Evolutionary conservation across 1,140 invertebrate species (phyloP), one percentile per base, ranked within the genome.

Genomic region (Liolophura sinensis): DNA sequence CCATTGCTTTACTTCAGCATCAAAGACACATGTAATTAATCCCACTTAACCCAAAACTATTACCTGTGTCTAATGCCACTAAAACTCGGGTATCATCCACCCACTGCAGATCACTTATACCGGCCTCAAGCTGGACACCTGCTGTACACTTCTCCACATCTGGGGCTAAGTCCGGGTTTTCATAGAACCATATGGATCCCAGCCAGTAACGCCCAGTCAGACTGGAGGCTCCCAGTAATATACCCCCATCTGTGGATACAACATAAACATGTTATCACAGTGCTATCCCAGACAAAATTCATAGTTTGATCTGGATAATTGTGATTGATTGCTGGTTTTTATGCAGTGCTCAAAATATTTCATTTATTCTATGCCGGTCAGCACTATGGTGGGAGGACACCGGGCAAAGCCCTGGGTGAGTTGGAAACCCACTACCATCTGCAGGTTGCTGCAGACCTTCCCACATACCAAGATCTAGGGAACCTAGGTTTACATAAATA

Each of bases 171-270:
- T 77, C 72, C 27, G 79, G 74, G 27, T 73, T 70, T 20, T 75
- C 62, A 64, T 82, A 84, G 64, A 71, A 83, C 81, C 81, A 84
- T 11, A 84, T 55, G 12, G 82, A 83, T n/a, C 82, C 82, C 68
- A 73, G 70, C 82, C 82, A 84, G 67, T 81, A 83, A 11, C 80
- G 59, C 5, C 82, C 81, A 20, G 80, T 82, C 47, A 84, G 62
- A 73, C 75, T 79, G n/a, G 78, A 81, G 0, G 82, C 80, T 48
- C 73, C 79, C 7, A 84, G 62, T 22, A 84, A 65, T n/a, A 83
- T 51, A 47, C 76, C 80, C 24, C 80, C 82, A 76, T 79, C 82
- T 84, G 66, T 15, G 73, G 71, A 60, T 56, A 46, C 50, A 25
- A 65, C 18, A 27, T 27, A 24, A n/a, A 18, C 1, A 16, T 57